phyloP scores from a whole-genome alignment of 1,140 invertebrate genomes.

The Myzus persicae region DNA sequence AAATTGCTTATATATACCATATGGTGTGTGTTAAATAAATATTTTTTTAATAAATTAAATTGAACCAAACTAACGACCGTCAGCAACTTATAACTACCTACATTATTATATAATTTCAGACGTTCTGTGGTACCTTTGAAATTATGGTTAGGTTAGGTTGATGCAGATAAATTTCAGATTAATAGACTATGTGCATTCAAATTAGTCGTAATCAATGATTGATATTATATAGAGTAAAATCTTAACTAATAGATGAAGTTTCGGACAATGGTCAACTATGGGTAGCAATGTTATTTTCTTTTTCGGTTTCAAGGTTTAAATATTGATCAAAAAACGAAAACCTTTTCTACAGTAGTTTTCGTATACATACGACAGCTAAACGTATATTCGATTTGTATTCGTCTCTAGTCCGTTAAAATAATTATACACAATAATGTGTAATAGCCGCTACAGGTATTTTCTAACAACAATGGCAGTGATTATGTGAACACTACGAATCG shows the following conservation, averaged over 20 bases:
- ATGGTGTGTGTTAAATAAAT: not conserved
- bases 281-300: not conserved
- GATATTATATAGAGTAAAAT: not conserved
- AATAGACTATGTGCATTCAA: not conserved
- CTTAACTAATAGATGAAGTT: not conserved
- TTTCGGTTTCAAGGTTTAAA: not conserved
- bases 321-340: not conserved
- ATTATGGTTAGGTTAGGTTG: no score
- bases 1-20: not conserved
- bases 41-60: not conserved
- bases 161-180: fast-evolving
- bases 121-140: not conserved
- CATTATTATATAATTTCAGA: not conserved
- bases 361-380: not conserved
- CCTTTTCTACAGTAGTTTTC: not conserved
- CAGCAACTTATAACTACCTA: not conserved
- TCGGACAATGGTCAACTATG: not conserved
- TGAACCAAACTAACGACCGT: not conserved
- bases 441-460: not conserved
- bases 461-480: not conserved
- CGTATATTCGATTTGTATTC: not conserved
- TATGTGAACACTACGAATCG: not conserved
- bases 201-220: not conserved
- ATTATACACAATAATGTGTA: not conserved
- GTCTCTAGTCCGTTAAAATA: not conserved